Conservation (phyloP, 2,797 vertebrate genomes). For the Acrossocheilus fasciatus region DNA sequence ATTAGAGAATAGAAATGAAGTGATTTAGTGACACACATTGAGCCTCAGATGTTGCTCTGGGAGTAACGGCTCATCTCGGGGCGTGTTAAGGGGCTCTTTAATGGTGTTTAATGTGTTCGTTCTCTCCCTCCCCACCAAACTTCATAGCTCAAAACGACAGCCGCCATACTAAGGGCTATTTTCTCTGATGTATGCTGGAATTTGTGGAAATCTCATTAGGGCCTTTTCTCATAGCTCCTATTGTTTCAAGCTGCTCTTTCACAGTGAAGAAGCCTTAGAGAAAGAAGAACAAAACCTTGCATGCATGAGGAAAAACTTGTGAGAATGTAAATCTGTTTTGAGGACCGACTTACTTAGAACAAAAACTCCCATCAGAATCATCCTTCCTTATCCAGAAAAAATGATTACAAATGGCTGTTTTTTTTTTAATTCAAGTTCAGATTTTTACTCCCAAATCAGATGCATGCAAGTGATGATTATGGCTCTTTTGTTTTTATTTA, state of each 20-base stretch:
- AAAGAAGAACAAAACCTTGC: slow-evolving; percentile 31
- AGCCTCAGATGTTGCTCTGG: slow-evolving; percentile 67
- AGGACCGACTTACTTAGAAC: slow-evolving; percentile 22
- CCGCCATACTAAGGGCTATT: slow-evolving; percentile 58
- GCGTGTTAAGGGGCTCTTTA: slow-evolving; percentile 68
- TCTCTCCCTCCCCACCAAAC: slow-evolving; percentile 65
- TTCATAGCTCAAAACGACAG: slow-evolving; percentile 66
- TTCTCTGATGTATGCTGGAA: slow-evolving; percentile 68
- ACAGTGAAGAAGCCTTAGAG: slow-evolving; percentile 6
- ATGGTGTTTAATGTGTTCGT: slow-evolving; percentile 60
- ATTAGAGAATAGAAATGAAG: slow-evolving; percentile 75
- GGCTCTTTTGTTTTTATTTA: slow-evolving; percentile 2
- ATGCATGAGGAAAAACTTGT: neutral
- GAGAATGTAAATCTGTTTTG: slow-evolving; percentile 25
- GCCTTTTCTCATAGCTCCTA: slow-evolving; percentile 59
- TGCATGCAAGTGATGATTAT: slow-evolving; percentile 7
- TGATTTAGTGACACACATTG: slow-evolving; percentile 70
- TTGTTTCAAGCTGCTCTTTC: slow-evolving; percentile 64
- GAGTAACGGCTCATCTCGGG: slow-evolving; percentile 55
- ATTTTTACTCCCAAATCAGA: neutral
- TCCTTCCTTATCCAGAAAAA: slow-evolving; percentile 6
- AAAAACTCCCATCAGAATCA: neutral
- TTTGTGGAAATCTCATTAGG: slow-evolving; percentile 73
- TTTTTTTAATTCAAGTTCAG: neutral
- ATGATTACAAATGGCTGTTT: neutral